Evolutionary conservation across 2,113 vertebrate species (phyloP).

Genomic region (Pipa parva): DNA sequence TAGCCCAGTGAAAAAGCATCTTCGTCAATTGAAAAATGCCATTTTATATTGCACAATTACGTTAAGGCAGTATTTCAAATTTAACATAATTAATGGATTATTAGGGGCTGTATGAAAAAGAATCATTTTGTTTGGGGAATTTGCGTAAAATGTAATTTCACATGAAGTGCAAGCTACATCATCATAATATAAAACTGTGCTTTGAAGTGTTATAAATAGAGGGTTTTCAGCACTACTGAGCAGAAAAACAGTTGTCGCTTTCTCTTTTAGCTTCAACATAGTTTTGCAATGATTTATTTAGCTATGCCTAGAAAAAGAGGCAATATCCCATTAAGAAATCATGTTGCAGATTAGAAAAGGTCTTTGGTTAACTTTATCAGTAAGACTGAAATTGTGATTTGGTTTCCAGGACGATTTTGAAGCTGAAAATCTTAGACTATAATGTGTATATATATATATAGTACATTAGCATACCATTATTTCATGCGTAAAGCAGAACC

Average conservation of each 20-base stretch:
- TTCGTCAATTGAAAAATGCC: constrained; percentile 29
- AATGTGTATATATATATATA: too few species aligned
- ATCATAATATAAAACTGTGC: constrained; percentile 23
- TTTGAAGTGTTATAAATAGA: constrained; percentile 29
- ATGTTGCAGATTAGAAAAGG: not conserved
- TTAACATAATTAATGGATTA: constrained; percentile 34
- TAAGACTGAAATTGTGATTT: too few species aligned
- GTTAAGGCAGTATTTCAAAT: constrained; percentile 25
- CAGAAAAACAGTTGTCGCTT: constrained; percentile 30
- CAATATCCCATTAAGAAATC: constrained; percentile 5
- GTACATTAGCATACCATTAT: too few species aligned
- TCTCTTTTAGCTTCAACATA: constrained; percentile 19
- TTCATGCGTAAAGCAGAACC: too few species aligned
- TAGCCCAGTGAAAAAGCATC: constrained; percentile 13
- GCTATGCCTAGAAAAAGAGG: constrained; percentile 9
- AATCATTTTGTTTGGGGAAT: constrained; percentile 28
- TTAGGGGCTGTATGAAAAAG: constrained; percentile 19
- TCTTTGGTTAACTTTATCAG: too few species aligned
- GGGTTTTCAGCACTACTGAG: constrained; percentile 25
- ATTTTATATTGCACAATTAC: constrained; percentile 36
- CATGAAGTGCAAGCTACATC: constrained; percentile 30
- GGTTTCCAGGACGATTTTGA: too few species aligned
- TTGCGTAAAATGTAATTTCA: constrained; percentile 34
- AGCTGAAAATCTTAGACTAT: too few species aligned
- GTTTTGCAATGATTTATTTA: constrained; percentile 22